A percentile compares a stretch with the other conserved stretches of the same genome.
Conservation (phyloP, 2,888 invertebrate genomes). For the Drosophila emarginata region DNA sequence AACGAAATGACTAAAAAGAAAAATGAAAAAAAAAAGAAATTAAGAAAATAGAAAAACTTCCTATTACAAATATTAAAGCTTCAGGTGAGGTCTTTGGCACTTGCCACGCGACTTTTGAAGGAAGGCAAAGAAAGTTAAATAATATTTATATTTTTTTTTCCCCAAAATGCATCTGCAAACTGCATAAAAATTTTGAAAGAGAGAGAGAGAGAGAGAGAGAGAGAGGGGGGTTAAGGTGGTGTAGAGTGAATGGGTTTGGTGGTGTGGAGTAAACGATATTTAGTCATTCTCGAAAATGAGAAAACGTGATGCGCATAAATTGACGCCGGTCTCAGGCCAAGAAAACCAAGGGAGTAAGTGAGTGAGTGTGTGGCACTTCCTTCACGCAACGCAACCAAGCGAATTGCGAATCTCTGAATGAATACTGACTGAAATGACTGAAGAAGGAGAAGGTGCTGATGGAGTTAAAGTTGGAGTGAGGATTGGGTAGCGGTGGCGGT, state of each 20-base stretch:
- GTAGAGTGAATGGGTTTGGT: slow-evolving; percentile 21
- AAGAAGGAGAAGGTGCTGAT: background rate
- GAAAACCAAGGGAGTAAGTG: slow-evolving; percentile 18
- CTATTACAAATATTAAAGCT: slow-evolving; percentile 30
- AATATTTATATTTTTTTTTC: slow-evolving; percentile 58
- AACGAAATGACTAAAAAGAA: slow-evolving; percentile 7
- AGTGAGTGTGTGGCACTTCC: slow-evolving; percentile 19
- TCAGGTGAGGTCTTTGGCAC: slow-evolving; percentile 65
- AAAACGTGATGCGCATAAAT: slow-evolving; percentile 81
- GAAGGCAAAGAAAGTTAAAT: slow-evolving; percentile 37
- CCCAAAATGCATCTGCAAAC: slow-evolving; percentile 38
- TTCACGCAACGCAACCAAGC: slow-evolving; percentile 52
- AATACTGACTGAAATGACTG: slow-evolving; percentile 15
- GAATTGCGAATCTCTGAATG: slow-evolving; percentile 64
- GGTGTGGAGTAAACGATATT: slow-evolving; percentile 79
- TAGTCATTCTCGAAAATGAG: slow-evolving; percentile 81
- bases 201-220: background rate
- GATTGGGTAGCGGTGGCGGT: slow-evolving; percentile 28
- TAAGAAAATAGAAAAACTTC: slow-evolving; percentile 38
- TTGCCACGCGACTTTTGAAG: slow-evolving; percentile 39
- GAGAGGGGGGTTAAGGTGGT: background rate
- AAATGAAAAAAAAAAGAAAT: slow-evolving; percentile 39
- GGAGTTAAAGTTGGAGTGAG: slow-evolving; percentile 13
- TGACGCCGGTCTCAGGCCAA: slow-evolving; percentile 45
- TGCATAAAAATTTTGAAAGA: slow-evolving; percentile 42